Base-by-base conservation (phyloP, 2,888 invertebrate species). In the Rhodophaea formosa region DNA sequence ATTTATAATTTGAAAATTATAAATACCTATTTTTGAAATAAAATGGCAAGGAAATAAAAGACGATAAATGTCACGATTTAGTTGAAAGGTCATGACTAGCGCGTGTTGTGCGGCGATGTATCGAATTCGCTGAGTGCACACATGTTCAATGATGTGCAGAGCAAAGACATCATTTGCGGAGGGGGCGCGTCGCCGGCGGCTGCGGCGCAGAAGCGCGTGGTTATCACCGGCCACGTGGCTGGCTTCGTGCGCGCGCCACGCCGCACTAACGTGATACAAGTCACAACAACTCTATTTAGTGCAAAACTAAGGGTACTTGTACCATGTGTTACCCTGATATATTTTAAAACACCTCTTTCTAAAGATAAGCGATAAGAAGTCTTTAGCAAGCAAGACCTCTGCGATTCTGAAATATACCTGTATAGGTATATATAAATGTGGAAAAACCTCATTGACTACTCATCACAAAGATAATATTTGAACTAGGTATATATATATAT, bases 151-250 rank as follows among this genome's bases (percentile, higher is more conserved):
- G 56, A 59, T 39, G 59, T 42, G 46, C 55, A 67, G 65, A 70
- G 71, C 67, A 72, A 67, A 73, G 75, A 75, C 71, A 68, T 71
- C 66, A 61, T 63, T 62, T 49, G 56, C 30, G 32, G 32, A 12
- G 46, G 29, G 15, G 63, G 66, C 59, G 62, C 61, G 62, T 67
- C 5, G 35, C 7, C 10, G 32, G 35, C 61, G 68, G 66, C 72
- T 77, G 70, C 77, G 76, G 67, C 79, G 82, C 70, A 83, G 67
- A 77, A 76, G 70, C 69, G 59, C 35, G 58, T 56, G 71, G 71
- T 77, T 79, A 81, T 80, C 79, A 68, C 23, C 62, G 44, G 63
- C 72, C 86, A 85, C 85, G 85, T 84, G 84, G 74, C 68, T 62
- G 45, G 59, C 66, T 74, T 79, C 83, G 84, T 83, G 84, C 75